A percentile compares a stretch with the other conserved stretches of the same genome.
These are phyloP conservation scores for Periophthalmodon schlosseri DNA, from an alignment of 2,113 vertebrate genomes.

Conservation along the genomic window DNA sequence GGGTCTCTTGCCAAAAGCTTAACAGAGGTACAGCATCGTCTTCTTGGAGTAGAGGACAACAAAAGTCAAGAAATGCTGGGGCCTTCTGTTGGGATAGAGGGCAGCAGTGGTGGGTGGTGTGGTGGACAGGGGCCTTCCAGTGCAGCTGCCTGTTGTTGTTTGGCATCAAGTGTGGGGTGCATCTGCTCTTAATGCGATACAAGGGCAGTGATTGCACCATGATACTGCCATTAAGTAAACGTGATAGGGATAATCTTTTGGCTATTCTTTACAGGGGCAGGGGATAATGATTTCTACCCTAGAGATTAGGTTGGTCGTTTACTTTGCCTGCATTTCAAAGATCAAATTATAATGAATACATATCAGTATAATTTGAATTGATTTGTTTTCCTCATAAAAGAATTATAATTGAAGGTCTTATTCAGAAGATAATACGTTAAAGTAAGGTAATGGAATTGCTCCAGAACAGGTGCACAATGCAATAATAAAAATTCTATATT, in stretches of 20 bases:
- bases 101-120: constrained; percentile 21
- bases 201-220: constrained; percentile 1
- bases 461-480: not conserved
- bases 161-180: constrained; percentile 38
- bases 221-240: constrained; percentile 14
- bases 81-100: not conserved
- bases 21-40: constrained; percentile 46
- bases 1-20: constrained; percentile 45
- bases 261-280: constrained; percentile 2
- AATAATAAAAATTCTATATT: not conserved
- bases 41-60: constrained; percentile 51
- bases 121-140: not conserved
- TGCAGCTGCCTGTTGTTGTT: constrained; percentile 61
- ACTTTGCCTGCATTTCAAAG: constrained; percentile 3
- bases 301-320: not conserved
- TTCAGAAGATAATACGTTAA: not conserved
- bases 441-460: not conserved
- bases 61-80: constrained; percentile 71
- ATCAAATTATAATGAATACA: constrained; percentile 8
- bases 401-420: not conserved
- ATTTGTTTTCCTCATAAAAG: not conserved
- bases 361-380: not conserved
- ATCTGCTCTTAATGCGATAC: constrained; percentile 42
- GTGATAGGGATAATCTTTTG: constrained; percentile 7
- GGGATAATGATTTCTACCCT: not conserved